A percentile compares a stretch with the other conserved stretches of the same genome.
phyloP scores from a whole-genome alignment of 2,888 invertebrate genomes.

The Alsophila aescularia region DNA sequence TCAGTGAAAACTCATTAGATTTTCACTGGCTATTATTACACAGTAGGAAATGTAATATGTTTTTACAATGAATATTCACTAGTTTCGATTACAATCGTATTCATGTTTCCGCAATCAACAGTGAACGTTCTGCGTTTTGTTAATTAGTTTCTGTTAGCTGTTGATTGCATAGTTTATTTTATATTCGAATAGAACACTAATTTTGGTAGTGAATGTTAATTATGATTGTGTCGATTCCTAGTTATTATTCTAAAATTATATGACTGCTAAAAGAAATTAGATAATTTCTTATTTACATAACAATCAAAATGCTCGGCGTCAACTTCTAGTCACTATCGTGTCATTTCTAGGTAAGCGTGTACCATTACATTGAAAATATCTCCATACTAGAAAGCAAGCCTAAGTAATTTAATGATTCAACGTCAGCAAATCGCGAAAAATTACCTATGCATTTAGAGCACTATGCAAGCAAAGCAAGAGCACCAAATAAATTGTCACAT shows the following conservation, averaged over 20 bases:
- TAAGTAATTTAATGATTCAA: constrained; percentile 16
- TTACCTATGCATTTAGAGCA: constrained; percentile 67
- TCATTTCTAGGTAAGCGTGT: too few species aligned
- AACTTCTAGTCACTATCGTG: too few species aligned
- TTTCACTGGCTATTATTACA: constrained; percentile 29
- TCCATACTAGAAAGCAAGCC: constrained; percentile 12
- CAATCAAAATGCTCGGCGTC: too few species aligned
- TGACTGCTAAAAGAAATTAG: too few species aligned
- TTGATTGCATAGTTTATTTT: constrained; percentile 26
- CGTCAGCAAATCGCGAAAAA: constrained; percentile 52
- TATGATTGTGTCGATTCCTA: too few species aligned
- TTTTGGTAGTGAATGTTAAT: too few species aligned
- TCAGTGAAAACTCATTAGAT: constrained; percentile 7
- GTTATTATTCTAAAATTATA: too few species aligned
- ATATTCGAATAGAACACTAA: too few species aligned
- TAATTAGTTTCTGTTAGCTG: constrained; percentile 37
- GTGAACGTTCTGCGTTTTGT: constrained; percentile 33
- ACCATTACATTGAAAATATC: constrained; percentile 12
- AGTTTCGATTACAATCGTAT: constrained; percentile 31
- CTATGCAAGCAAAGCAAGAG: too few species aligned
- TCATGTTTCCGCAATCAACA: constrained; percentile 40
- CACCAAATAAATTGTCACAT: constrained; percentile 51
- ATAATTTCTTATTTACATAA: too few species aligned
- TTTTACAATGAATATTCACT: constrained; percentile 37
- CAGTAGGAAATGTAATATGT: constrained; percentile 35